Base-by-base conservation (phyloP, 2,888 invertebrate species). In the Autographa pulchrina region DNA sequence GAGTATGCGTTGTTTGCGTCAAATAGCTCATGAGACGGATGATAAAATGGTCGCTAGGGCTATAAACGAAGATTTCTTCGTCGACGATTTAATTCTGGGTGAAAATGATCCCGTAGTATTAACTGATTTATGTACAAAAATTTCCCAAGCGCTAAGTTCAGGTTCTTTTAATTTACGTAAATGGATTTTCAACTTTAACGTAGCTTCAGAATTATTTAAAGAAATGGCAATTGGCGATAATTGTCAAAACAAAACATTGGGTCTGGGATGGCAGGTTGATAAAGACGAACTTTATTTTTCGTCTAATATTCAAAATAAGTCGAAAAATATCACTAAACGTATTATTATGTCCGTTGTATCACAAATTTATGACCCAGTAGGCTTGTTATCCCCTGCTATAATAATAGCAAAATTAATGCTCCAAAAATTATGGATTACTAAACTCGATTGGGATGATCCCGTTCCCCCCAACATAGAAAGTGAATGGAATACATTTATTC, bases 81-180 rank as follows among this genome's bases (percentile, higher is more conserved):
- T 70, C 4, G 73, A 73, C 35, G 73, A 73, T 31, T 16, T 69
- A 0, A 60, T 73, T 16, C 60, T 35, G 0, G 66, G 70, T 1
- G n/a, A 67, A 11, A 66, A 70, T 48, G 18, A 70, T 18, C 4
- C 13, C 7, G 1, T 58, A 25, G 2, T n/a, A 6, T 66, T 69
- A 32, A 14, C 52, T 59, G 8, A 9, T 25, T 14, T 69, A 11
- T 69, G 69, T 2, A 20, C 66, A 2, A 64, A 60, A 31, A 67
- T 52, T 7, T 54, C 52, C 0, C 2, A 68, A 1, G 65, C 68
- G n/a, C 35, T 80, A 31, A 20, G 63, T 4, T 67, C 71, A 1
- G 80, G 43, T 0, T 78, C 75, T 48, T 74, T 78, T 68, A 72
- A 72, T 1, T 68, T 80, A 59, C 70, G 75, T 0, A 75, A 78